Evolutionary conservation across 2,113 vertebrate genomes (phyloP).

Genomic region (Hydrochoerus hydrochaeris): DNA sequence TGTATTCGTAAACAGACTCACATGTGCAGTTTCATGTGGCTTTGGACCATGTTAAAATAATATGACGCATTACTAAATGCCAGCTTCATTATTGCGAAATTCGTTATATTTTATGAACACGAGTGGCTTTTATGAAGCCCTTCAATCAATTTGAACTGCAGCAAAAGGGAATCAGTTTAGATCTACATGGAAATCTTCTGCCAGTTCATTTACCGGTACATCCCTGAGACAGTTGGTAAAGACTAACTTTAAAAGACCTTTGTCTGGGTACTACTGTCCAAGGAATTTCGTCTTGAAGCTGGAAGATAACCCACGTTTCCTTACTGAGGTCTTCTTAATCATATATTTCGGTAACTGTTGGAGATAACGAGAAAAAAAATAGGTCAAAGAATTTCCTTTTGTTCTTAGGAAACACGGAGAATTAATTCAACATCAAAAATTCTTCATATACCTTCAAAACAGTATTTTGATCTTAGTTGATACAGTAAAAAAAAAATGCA

Average conservation of each 20-base stretch:
- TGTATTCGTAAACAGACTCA: not conserved
- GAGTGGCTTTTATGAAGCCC: not conserved
- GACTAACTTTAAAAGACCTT: not conserved
- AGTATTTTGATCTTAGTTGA: not conserved
- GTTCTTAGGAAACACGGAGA: not conserved
- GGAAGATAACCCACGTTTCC: not conserved
- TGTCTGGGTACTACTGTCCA: not conserved
- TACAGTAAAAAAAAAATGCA: not conserved
- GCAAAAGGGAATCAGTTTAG: not conserved
- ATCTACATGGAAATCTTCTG: constrained; percentile 19
- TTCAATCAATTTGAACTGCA: constrained; percentile 34
- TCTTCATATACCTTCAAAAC: constrained; percentile 29
- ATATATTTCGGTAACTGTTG: not conserved
- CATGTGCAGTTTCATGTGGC: not conserved
- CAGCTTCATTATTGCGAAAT: constrained; percentile 31
- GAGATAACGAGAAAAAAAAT: not conserved
- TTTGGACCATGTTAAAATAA: constrained; percentile 33
- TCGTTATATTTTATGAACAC: not conserved
- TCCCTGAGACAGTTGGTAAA: not conserved
- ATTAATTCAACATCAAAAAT: not conserved
- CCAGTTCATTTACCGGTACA: not conserved
- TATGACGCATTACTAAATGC: not conserved
- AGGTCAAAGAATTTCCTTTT: not conserved
- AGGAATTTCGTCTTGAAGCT: not conserved
- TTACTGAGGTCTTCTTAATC: not conserved